Percentiles rank a stretch among this genome's conserved stretches.
Conservation (phyloP, 1,140 invertebrate genomes). For the Neodiprion pinetum region DNA sequence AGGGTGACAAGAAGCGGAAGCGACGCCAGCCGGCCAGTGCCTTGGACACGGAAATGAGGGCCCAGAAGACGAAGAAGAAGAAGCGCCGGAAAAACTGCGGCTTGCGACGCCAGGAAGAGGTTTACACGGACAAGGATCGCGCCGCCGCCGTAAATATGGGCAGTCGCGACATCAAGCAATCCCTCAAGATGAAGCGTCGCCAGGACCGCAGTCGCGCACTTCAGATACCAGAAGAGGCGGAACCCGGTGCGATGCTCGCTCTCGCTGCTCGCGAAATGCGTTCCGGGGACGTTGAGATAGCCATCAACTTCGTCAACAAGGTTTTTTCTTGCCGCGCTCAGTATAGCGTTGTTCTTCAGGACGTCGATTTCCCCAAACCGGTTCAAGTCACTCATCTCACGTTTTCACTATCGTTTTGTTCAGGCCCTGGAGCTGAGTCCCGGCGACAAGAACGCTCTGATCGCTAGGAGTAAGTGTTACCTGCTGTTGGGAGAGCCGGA, state of each 20-base stretch:
- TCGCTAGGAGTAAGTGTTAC: conserved; percentile 89
- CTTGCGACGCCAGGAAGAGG: conserved; percentile 68
- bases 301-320: conserved; percentile 81
- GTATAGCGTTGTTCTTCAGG: background rate
- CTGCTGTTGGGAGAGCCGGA: conserved; percentile 86
- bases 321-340: conserved; percentile 53
- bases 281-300: conserved; percentile 72
- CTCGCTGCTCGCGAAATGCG: conserved; percentile 78
- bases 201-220: conserved; percentile 77
- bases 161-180: conserved; percentile 83
- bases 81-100: conserved; percentile 51
- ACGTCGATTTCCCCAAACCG: background rate
- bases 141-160: conserved; percentile 88
- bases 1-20: conserved; percentile 21
- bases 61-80: conserved; percentile 62
- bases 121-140: conserved; percentile 89
- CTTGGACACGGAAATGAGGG: conserved; percentile 60
- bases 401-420: conserved; percentile 42
- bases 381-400: background rate
- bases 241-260: conserved; percentile 76
- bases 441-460: conserved; percentile 83
- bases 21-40: background rate
- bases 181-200: conserved; percentile 79
- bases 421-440: conserved; percentile 88
- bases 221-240: conserved; percentile 80